Evolutionary conservation across 2,113 vertebrate genomes (phyloP).

Genomic region (Nothobranchius kuhntae): DNA sequence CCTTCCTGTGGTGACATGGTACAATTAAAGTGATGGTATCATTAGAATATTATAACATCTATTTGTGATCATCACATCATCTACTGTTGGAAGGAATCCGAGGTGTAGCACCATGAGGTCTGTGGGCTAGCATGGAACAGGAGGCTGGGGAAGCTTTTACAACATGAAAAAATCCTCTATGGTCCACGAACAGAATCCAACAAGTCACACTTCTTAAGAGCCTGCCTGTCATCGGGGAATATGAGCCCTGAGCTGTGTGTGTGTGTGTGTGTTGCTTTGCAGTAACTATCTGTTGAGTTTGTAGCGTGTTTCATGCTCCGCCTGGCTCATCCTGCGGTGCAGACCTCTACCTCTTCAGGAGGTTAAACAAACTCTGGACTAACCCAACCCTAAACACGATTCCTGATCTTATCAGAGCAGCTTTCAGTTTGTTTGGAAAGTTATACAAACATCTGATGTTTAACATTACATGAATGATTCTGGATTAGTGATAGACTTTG

Average conservation of each 20-base stretch:
- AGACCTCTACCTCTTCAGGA: constrained; percentile 37
- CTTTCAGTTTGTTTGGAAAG: constrained; percentile 3
- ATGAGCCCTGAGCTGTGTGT: constrained; percentile 29
- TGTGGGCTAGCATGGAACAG: constrained; percentile 32
- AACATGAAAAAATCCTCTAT: constrained; percentile 73
- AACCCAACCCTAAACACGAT: neutral
- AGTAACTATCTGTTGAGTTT: constrained; percentile 58
- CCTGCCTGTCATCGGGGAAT: constrained; percentile 56
- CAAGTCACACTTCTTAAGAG: constrained; percentile 52
- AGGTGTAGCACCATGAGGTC: constrained; percentile 36
- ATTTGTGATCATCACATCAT: constrained; percentile 8
- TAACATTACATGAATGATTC: neutral
- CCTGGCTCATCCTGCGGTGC: constrained; percentile 41
- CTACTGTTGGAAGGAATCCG: constrained; percentile 1
- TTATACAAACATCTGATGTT: neutral
- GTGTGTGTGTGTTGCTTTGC: constrained; percentile 17
- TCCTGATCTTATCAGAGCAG: constrained; percentile 2
- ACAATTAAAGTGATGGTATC: too few species aligned
- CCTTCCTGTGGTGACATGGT: too few species aligned
- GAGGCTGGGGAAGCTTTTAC: constrained; percentile 65
- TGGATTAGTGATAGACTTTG: too few species aligned
- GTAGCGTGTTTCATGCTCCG: constrained; percentile 47
- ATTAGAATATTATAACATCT: neutral
- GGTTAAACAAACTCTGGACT: constrained; percentile 48
- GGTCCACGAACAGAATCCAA: constrained; percentile 53